A percentile compares a stretch with the other conserved stretches of the same genome.
Evolutionary conservation across 2,797 vertebrate species (phyloP).

Genomic region (Danio choprae): DNA sequence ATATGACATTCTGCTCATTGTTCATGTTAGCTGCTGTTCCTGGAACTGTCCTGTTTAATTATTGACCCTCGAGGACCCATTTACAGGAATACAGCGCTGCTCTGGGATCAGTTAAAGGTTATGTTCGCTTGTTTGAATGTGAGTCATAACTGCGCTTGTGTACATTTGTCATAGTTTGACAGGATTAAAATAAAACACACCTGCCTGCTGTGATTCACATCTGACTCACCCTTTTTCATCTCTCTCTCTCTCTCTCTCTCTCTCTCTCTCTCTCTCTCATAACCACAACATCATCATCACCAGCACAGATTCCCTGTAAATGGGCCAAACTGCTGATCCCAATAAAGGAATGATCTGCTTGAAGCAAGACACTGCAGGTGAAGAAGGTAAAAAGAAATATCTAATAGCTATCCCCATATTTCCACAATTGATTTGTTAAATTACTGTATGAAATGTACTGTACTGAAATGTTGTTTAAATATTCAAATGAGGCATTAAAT

Average conservation of each 20-base stretch:
- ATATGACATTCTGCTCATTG: too few species aligned
- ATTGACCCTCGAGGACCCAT: neutral
- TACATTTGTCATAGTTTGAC: slow-evolving; percentile 34
- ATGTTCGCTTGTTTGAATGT: neutral
- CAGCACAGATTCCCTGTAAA: neutral
- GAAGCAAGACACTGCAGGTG: too few species aligned
- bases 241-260: neutral
- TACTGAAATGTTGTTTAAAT: too few species aligned
- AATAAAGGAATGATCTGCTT: neutral
- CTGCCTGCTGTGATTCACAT: slow-evolving; percentile 38
- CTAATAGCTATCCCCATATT: too few species aligned
- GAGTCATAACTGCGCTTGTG: slow-evolving; percentile 5
- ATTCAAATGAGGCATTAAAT: too few species aligned
- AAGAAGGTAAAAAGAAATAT: too few species aligned
- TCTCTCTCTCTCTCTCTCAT: neutral
- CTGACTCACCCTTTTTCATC: slow-evolving; percentile 37
- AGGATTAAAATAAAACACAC: slow-evolving; percentile 17
- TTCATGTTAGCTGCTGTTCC: slow-evolving; percentile 17
- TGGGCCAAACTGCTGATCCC: neutral
- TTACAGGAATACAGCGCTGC: slow-evolving; percentile 39
- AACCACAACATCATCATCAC: neutral
- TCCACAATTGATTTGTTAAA: too few species aligned
- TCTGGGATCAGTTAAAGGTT: slow-evolving; percentile 6
- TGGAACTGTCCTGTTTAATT: slow-evolving; percentile 28
- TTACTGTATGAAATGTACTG: too few species aligned